Evolutionary conservation across 2,113 vertebrate genomes (phyloP).

Genomic region (Plotosus lineatus): DNA sequence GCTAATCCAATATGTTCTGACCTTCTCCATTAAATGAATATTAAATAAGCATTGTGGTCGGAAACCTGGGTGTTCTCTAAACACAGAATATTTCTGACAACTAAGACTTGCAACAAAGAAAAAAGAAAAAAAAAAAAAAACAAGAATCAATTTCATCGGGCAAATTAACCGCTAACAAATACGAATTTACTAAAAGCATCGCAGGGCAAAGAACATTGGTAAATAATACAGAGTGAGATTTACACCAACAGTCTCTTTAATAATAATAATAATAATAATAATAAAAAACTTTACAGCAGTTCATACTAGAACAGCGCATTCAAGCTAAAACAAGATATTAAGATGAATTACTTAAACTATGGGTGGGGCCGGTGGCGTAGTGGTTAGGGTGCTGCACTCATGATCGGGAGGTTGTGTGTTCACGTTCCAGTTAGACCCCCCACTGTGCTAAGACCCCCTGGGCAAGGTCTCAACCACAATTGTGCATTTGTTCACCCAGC

Average conservation of each 20-base stretch:
- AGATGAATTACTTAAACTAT: neutral
- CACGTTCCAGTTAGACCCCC: too few species aligned
- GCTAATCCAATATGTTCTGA: slow-evolving; percentile 40
- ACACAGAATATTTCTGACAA: neutral
- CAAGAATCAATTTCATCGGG: slow-evolving; percentile 1
- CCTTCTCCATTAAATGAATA: slow-evolving; percentile 45
- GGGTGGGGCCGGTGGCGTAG: neutral
- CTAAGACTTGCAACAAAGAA: neutral
- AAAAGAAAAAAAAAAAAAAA: neutral
- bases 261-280: too few species aligned
- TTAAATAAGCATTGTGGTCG: slow-evolving; percentile 29
- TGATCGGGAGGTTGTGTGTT: too few species aligned
- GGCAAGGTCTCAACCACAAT: too few species aligned
- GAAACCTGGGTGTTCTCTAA: slow-evolving; percentile 19
- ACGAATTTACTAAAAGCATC: neutral
- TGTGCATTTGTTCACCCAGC: too few species aligned
- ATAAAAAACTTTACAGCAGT: neutral
- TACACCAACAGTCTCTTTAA: neutral
- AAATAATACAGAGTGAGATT: neutral
- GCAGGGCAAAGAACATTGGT: neutral
- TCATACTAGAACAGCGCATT: neutral
- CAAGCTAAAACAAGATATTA: neutral
- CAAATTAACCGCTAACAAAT: slow-evolving; percentile 7
- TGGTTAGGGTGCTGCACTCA: too few species aligned
- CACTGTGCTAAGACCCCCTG: too few species aligned